Base-by-base conservation (phyloP, 2,888 invertebrate species). In the Lomographa bimaculata region DNA sequence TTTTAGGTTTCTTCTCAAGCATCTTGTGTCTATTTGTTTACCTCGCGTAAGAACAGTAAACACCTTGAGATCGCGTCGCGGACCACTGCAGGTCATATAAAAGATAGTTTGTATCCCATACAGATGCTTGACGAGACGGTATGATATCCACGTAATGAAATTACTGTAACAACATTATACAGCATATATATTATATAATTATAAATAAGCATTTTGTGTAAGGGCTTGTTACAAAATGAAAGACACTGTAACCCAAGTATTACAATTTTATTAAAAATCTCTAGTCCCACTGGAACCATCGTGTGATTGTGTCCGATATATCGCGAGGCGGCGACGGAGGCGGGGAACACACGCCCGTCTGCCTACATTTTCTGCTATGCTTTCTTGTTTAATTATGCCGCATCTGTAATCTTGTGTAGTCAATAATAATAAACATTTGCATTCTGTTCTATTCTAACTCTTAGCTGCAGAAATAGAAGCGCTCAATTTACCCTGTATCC, bases 211-310 rank as follows among this genome's bases (percentile, higher is more conserved):
- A 90, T 91, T n/a, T 90, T 79, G 90, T 91, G 90, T 91, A 91
- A 90, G 91, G 91, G 91, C 91, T 86, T 86, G 87, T 87, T 89
- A 87, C 82, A 75, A 86, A 83, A 77, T 89, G 85, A 84, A 79
- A 86, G 84, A 86, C 90, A 90, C 90, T 89, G 91, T 91, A 91
- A 91, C 91, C 91, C 91, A 90, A 86, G 87, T 85, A 86, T 86
- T 86, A 89, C 80, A 80, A 83, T 87, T 84, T 82, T 87, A 90
- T 89, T 90, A 87, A 91, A 91, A 91, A 90, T 91, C 91, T 92
- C 92, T 92, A 92, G 92, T 92, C 92, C 91, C 91, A 91, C 91
- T 91, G 89, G 85, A 81, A 79, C 86, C 89, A 85, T 89, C 87
- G 89, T 89, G 82, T 76, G 83, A 79, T 71, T 76, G 64, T 74